Base-by-base conservation (phyloP, 2,797 vertebrate genomes). In the Lepus townsendii region DNA sequence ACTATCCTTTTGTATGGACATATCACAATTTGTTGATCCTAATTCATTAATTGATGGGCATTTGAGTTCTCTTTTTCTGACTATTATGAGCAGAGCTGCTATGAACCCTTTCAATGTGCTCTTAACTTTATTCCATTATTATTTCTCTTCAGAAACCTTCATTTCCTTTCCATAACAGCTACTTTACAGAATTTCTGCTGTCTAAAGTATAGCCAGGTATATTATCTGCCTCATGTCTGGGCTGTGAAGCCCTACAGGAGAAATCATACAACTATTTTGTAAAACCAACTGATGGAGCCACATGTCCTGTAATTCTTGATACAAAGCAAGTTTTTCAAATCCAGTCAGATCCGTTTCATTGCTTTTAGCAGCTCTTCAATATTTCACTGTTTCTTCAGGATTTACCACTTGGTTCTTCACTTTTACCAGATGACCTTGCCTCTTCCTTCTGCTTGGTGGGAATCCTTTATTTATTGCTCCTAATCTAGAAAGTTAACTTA, bases 401-500 rank as follows among this genome's bases (percentile, higher is more conserved):
- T 83, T 76, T 65, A 47, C 19, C 19, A 66, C 10, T 47, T 87
- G 82, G 17, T 72, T 95, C 63, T 93, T 97, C 52, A 73, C 57
- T 88, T 20, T 87, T 86, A 75, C n/a, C 65, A 83, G 73, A 52
- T 93, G 47, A 72, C 79, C 16, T 42, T 66, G 82, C 60, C 42
- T 89, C 42, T 94, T 68, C 12, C 27, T 79, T 95, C 13, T 60
- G 32, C 84, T 89, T 94, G 19, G 12, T 91, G 68, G 68, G 47
- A 87, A 88, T 65, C 10, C n/a, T 78, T 95, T 85, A 65, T 85
- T 94, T 91, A 22, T 94, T 88, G 38, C 16, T 91, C 35, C 32
- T 85, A 77, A 94, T 90, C n/a, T 76, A 62, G 82, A 92, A 90
- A 93, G 4, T 90, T 75, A 93, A 75, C 54, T 52, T 88, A 26